These are phyloP conservation scores for Wiebesia pumilae DNA, from an alignment of 1,140 invertebrate species.

Conservation along the genomic window DNA sequence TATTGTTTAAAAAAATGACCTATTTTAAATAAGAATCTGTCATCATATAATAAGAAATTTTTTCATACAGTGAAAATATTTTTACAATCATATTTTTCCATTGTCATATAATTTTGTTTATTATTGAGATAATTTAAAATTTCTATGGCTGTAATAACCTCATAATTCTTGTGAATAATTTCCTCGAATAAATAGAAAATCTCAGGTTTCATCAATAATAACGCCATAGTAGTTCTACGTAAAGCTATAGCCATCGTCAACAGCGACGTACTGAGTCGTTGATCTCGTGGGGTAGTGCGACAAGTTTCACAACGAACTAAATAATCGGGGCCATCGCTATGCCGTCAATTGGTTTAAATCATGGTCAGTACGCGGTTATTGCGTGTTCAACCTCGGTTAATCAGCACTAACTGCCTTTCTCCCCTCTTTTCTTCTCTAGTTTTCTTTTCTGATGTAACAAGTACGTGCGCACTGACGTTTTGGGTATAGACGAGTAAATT, in stretches of 20 bases:
- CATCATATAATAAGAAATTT: too few relatives aligned
- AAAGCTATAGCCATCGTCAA: not conserved
- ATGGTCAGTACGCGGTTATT: not conserved
- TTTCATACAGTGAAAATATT: too few relatives aligned
- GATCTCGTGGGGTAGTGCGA: not conserved
- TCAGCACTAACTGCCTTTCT: not conserved
- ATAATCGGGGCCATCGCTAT: not conserved
- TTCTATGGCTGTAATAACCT: too few relatives aligned
- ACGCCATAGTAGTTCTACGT: not conserved
- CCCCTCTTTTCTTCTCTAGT: not conserved
- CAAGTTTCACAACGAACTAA: not conserved
- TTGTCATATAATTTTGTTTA: too few relatives aligned
- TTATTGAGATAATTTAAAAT: too few relatives aligned
- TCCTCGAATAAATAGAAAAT: too few relatives aligned
- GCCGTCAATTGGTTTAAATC: not conserved
- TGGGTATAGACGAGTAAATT: too few relatives aligned
- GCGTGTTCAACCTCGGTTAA: not conserved
- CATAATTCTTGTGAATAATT: too few relatives aligned
- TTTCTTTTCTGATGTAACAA: not conserved
- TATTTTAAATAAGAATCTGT: too few relatives aligned
- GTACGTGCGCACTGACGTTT: too few relatives aligned
- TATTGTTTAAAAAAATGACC: too few relatives aligned
- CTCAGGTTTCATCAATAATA: slow-evolving; percentile 5
- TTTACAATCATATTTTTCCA: too few relatives aligned
- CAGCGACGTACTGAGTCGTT: not conserved